phyloP scores from a whole-genome alignment of 2,888 invertebrate genomes.

The Unio pictorum region DNA sequence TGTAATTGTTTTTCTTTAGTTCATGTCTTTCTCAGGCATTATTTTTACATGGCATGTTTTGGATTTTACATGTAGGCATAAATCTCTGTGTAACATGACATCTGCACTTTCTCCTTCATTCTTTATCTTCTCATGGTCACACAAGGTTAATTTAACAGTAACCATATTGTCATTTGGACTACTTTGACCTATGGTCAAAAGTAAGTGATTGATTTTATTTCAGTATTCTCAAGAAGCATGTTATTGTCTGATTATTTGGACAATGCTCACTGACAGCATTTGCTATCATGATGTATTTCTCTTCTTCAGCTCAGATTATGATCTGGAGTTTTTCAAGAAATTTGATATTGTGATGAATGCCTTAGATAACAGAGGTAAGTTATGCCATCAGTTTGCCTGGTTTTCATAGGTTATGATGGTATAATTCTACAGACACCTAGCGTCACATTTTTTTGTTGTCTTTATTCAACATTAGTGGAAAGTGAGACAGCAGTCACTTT shows the following conservation, averaged over 20 bases:
- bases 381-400: not conserved
- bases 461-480: too few species aligned
- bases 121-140: not conserved
- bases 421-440: too few species aligned
- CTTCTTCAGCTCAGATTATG: constrained; percentile 86
- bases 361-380: constrained; percentile 85
- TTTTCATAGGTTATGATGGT: not conserved
- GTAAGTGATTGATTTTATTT: too few species aligned
- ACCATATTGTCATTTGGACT: not conserved
- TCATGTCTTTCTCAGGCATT: constrained; percentile 2
- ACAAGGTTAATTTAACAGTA: not conserved
- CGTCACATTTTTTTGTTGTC: too few species aligned
- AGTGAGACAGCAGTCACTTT: too few species aligned
- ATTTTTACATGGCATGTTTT: constrained; percentile 30
- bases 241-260: not conserved
- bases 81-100: not conserved
- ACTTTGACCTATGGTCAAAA: too few species aligned
- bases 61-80: not conserved
- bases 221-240: too few species aligned
- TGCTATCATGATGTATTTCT: constrained; percentile 29
- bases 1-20: not conserved
- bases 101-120: not conserved
- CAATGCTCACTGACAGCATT: not conserved
- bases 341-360: constrained; percentile 96
- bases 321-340: constrained; percentile 90